Percentiles rank a stretch among this genome's conserved stretches.
Conservation (phyloP, 2,888 invertebrate genomes). For the Dasypolia templi region DNA sequence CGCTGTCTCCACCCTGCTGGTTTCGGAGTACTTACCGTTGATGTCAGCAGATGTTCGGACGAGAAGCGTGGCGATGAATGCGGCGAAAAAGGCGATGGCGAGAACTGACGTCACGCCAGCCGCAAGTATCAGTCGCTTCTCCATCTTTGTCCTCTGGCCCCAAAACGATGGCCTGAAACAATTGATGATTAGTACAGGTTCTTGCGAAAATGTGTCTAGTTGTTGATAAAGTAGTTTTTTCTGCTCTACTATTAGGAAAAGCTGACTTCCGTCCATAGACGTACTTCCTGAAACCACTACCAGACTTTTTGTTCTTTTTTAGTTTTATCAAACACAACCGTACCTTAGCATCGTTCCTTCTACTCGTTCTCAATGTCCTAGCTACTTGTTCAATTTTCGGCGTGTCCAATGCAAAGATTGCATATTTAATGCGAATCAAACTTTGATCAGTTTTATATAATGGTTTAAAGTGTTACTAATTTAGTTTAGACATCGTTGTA, state of each 20-base stretch:
- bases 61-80: slow-evolving; percentile 81
- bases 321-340: background rate
- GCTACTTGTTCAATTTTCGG: slow-evolving; percentile 25
- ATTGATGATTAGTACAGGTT: background rate
- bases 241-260: background rate
- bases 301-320: background rate
- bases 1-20: background rate
- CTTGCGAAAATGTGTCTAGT: background rate
- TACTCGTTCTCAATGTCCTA: background rate
- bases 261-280: background rate
- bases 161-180: slow-evolving; percentile 83
- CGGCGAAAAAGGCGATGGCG: slow-evolving; percentile 83
- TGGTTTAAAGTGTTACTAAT: slow-evolving; percentile 36
- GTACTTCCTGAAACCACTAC: background rate
- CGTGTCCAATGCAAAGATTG: slow-evolving; percentile 46
- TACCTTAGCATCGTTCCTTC: background rate
- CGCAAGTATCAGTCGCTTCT: slow-evolving; percentile 81
- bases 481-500: slow-evolving; percentile 11
- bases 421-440: slow-evolving; percentile 38
- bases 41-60: slow-evolving; percentile 71
- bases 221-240: background rate
- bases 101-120: slow-evolving; percentile 76
- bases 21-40: slow-evolving; percentile 72
- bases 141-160: slow-evolving; percentile 83
- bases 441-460: slow-evolving; percentile 25